A percentile compares a stretch with the other conserved stretches of the same genome.
These are phyloP conservation scores for Eupeodes luniger DNA, from an alignment of 2,888 invertebrate genomes.

Conservation along the genomic window DNA sequence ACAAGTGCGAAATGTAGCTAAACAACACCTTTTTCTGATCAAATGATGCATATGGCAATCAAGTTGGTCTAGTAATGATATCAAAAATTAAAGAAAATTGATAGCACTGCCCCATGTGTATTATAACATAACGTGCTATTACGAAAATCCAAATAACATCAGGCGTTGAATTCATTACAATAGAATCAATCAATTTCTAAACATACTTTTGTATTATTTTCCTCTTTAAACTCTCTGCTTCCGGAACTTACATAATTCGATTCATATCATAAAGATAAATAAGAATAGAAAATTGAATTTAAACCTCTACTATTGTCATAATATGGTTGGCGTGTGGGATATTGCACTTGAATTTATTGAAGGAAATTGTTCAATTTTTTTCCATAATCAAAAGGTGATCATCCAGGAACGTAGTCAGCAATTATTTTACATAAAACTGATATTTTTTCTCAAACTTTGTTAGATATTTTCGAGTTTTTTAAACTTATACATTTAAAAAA, in stretches of 20 bases:
- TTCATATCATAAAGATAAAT: neutral
- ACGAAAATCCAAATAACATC: neutral
- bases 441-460: neutral
- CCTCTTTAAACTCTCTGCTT: neutral
- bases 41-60: no score
- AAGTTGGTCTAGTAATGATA: no score
- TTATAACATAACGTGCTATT: no score
- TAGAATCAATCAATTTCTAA: neutral
- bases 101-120: no score
- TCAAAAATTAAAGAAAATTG: no score
- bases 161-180: neutral
- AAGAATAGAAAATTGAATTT: conserved; percentile 12
- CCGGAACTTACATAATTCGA: conserved; percentile 9
- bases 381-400: conserved; percentile 30
- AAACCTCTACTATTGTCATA: neutral
- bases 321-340: conserved; percentile 17
- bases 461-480: neutral
- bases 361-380: conserved; percentile 37
- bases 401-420: neutral
- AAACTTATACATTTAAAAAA: no score
- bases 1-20: no score
- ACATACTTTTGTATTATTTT: neutral
- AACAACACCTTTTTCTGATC: no score
- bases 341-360: conserved; percentile 31
- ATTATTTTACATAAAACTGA: neutral